Conservation (phyloP, 2,797 vertebrate genomes). For the Xenops minutus region DNA sequence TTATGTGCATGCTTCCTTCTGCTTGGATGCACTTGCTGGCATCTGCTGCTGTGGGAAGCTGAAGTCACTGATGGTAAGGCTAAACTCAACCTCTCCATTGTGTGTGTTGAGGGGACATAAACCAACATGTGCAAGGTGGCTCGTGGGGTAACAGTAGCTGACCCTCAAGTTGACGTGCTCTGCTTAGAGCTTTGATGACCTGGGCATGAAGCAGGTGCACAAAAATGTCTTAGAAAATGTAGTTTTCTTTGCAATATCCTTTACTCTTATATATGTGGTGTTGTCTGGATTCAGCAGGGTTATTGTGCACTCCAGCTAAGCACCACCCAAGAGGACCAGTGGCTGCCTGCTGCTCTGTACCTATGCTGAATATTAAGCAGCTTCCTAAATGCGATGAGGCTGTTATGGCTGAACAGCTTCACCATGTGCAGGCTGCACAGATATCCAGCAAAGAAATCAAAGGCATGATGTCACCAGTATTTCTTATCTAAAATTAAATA, state of each 20-base stretch:
- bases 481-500: conserved; percentile 66
- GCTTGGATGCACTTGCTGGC: background rate
- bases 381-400: conserved; percentile 28
- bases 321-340: background rate
- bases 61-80: background rate
- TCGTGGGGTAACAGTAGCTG: background rate
- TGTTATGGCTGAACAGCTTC: conserved; percentile 32
- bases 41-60: background rate
- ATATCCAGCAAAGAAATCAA: conserved; percentile 41
- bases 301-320: background rate
- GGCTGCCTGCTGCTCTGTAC: background rate
- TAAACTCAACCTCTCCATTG: background rate
- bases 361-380: conserved; percentile 21
- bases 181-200: background rate
- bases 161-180: rapidly evolving
- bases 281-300: background rate
- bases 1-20: background rate
- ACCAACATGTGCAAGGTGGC: background rate
- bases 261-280: background rate
- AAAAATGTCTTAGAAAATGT: background rate
- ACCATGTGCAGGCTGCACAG: background rate
- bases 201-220: background rate
- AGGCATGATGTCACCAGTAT: conserved; percentile 65
- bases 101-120: background rate
- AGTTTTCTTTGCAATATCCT: background rate